Base-by-base conservation (phyloP, 2,797 vertebrate species). In the Varecia variegata region DNA sequence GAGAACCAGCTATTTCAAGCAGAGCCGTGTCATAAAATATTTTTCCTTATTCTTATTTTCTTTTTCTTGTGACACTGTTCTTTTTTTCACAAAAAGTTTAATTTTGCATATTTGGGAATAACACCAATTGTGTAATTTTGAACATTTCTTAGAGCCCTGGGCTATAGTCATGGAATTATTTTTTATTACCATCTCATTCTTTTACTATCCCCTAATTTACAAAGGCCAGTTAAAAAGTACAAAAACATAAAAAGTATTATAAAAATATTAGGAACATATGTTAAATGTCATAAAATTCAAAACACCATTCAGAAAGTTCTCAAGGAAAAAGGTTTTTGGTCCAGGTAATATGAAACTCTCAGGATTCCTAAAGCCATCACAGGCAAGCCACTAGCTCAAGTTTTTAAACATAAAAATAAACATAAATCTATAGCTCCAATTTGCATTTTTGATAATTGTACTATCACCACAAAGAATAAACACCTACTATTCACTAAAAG, bases 241-340 rank as follows among this genome's bases (percentile, higher is more conserved):
- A 86, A 89, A 80, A 62, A 50, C 6, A 52, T 80, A 35, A 50
- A 82, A 85, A 50, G 20, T 50, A 23, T 74, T 87, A 47, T 80
- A n/a, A 90, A 84, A 88, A 79, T 89, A 79, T 73, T 71, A 93
- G 5, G 12, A 90, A 89, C 4, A 25, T 65, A 50, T 0, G 1
- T 71, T 83, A 94, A 86, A 73, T 45, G 21, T 30, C 56, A 0
- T 74, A 90, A 93, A 96, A 80, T 58, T 93, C n/a, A 81, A 82
- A 93, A 79, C n/a, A 87, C 18, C 14, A 71, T 80, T 95, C 11
- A 79, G 82, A 92, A 95, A 73, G 40, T 50, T 93, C 23, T 83
- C 13, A 80, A 90, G 50, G 18, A 45, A 94, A 68, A 45, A 92
- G 5, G 76, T 92, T 84, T 15, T 76, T 67, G 60, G 9, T 71